These are phyloP conservation scores for Ascaphus truei DNA, from an alignment of 2,113 vertebrate genomes.

Conservation along the genomic window DNA sequence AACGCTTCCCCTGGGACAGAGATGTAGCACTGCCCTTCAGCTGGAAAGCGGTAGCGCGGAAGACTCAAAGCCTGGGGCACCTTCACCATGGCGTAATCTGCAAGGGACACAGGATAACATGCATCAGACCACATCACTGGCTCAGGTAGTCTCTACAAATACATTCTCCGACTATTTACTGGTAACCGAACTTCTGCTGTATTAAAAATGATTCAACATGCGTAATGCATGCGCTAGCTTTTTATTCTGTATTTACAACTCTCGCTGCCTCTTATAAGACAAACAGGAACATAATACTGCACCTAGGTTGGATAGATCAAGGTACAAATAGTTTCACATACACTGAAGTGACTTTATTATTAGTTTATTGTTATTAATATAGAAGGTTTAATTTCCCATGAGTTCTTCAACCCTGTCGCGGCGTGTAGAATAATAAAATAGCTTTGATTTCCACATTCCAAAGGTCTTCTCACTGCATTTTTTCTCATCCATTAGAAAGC, in stretches of 20 bases:
- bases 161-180: no score
- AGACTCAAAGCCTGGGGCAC: conserved; percentile 63
- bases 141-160: no score
- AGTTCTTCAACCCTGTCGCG: background rate
- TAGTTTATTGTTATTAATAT: background rate
- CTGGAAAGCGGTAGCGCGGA: conserved; percentile 82
- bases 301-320: background rate
- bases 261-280: no score
- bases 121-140: no score
- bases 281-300: background rate
- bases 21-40: conserved; percentile 79
- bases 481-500: conserved; percentile 9
- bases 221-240: no score
- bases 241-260: no score
- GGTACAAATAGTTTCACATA: background rate
- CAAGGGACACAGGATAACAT: conserved; percentile 6
- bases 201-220: no score
- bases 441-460: background rate
- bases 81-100: conserved; percentile 85
- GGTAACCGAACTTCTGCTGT: no score
- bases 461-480: background rate
- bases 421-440: background rate
- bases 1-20: conserved; percentile 86
- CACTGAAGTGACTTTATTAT: background rate
- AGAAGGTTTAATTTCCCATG: background rate